Conservation (phyloP, 2,797 vertebrate species). For the Moxostoma hubbsi region DNA sequence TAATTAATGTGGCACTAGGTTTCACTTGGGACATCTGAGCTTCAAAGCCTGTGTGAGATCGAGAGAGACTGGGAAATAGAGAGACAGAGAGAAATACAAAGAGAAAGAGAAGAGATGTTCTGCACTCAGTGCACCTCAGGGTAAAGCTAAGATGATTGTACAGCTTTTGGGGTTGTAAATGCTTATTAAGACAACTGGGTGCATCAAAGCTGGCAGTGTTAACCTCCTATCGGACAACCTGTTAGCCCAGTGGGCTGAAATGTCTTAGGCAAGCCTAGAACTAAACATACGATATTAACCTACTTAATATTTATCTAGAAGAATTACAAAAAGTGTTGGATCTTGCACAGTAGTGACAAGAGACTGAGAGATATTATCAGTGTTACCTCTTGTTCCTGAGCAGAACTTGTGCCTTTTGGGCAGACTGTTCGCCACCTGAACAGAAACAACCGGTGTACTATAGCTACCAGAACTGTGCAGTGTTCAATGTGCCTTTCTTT, state of each 20-base stretch:
- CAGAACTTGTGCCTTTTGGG: no score
- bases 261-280: no score
- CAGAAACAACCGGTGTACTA: no score
- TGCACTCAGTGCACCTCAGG: slow-evolving; percentile 31
- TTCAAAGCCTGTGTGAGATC: slow-evolving; percentile 21
- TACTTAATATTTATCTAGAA: background rate
- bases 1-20: slow-evolving; percentile 48
- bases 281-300: no score
- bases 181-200: slow-evolving; percentile 9
- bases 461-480: no score
- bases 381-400: background rate
- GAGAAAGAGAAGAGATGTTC: slow-evolving; percentile 18
- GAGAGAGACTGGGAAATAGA: background rate
- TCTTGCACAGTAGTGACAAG: background rate
- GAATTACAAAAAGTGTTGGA: background rate
- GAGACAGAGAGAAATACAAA: background rate
- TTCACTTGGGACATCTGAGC: slow-evolving; percentile 32
- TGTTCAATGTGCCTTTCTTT: no score
- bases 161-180: slow-evolving; percentile 24
- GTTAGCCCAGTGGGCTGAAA: background rate
- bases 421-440: no score
- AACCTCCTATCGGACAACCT: background rate
- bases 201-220: background rate
- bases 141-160: slow-evolving; percentile 15
- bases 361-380: background rate